Evolutionary conservation across 2,797 vertebrate species (phyloP).

Genomic region (Enteromius thamalakanensis): DNA sequence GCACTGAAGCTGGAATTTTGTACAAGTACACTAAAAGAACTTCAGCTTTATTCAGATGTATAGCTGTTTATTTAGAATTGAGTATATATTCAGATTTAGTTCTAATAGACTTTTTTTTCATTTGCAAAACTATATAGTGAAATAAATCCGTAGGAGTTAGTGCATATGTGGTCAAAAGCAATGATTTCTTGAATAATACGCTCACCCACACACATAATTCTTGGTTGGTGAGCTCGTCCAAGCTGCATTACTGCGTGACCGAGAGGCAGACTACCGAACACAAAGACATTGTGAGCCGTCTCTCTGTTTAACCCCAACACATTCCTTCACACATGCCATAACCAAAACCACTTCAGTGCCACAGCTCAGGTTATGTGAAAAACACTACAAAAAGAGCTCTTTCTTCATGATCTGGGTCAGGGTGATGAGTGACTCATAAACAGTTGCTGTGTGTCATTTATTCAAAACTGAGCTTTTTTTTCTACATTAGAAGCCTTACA

Average conservation of each 20-base stretch:
- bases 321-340: conserved; percentile 51
- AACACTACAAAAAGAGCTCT: conserved; percentile 5
- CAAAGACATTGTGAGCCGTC: conserved; percentile 50
- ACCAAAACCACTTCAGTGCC: conserved; percentile 34
- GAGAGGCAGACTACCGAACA: conserved; percentile 40
- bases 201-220: conserved; percentile 34
- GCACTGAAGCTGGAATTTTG: no score
- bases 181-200: conserved; percentile 7
- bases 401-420: conserved; percentile 34
- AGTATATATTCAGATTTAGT: not conserved
- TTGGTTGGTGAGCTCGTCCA: conserved; percentile 31
- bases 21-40: no score
- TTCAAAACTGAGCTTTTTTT: not conserved
- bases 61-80: not conserved
- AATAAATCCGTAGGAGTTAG: not conserved
- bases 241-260: conserved; percentile 42
- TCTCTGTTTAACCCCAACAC: conserved; percentile 46
- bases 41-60: not conserved
- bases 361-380: conserved; percentile 32
- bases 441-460: not conserved
- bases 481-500: not conserved
- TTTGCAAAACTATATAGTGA: not conserved
- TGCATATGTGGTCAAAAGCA: not conserved
- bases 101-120: not conserved
- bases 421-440: conserved; percentile 9